Conservation (phyloP, 2,797 vertebrate species). For the Syncerus caffer region DNA sequence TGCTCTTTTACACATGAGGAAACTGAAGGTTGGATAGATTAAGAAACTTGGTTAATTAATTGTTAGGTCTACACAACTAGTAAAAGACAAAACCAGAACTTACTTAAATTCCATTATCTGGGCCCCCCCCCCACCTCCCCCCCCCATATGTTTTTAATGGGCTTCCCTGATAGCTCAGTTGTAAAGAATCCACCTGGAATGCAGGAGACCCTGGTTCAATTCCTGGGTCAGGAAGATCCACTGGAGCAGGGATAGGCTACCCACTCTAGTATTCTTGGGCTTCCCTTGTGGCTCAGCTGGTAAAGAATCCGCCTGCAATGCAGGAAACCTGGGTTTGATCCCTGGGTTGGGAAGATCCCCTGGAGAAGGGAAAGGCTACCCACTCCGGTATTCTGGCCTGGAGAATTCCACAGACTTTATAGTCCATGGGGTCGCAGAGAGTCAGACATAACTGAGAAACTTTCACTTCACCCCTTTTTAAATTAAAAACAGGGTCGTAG, state of each 20-base stretch:
- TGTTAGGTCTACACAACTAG: background rate
- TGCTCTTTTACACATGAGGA: background rate
- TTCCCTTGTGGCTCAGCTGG: background rate
- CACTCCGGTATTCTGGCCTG: background rate
- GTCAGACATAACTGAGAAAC: background rate
- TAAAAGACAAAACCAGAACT: background rate
- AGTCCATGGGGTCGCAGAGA: background rate
- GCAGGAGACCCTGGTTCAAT: background rate
- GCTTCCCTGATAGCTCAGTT: background rate
- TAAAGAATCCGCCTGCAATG: background rate
- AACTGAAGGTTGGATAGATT: background rate
- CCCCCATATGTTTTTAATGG: background rate
- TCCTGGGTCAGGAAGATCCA: background rate
- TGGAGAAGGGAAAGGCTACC: background rate
- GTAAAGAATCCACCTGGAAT: background rate
- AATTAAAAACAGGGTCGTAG: background rate
- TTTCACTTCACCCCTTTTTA: background rate
- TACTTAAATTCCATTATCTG: background rate
- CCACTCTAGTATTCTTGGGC: background rate
- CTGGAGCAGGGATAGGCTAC: background rate
- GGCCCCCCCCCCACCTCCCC: rapidly evolving
- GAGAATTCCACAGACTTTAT: background rate
- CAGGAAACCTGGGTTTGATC: background rate
- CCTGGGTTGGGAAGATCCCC: background rate
- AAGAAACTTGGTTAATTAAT: background rate